These are phyloP conservation scores for Caenorhabditis zanzibari DNA, from an alignment of 2,888 invertebrate species.

Conservation along the genomic window DNA sequence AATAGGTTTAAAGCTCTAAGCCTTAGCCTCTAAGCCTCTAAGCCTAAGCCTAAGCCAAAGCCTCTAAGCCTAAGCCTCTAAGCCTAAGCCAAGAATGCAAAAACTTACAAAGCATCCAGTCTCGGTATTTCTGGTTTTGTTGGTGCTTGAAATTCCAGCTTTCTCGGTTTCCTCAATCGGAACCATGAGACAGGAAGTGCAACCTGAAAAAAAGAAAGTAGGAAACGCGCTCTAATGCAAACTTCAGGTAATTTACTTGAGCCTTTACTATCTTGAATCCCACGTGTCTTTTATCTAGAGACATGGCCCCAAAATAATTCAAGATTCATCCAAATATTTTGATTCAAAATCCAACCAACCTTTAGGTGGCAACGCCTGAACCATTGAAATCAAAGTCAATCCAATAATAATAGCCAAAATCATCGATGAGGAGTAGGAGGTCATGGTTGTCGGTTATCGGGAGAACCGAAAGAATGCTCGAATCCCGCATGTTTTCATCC, in stretches of 20 bases:
- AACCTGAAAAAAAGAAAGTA: constrained; percentile 31
- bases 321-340: not conserved
- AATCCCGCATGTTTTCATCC: constrained; percentile 27
- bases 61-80: no score
- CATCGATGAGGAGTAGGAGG: constrained; percentile 11
- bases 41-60: no score
- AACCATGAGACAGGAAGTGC: constrained; percentile 50
- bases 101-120: constrained; percentile 54
- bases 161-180: constrained; percentile 54
- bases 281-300: no score
- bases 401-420: not conserved
- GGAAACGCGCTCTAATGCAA: no score
- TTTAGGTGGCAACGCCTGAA: constrained; percentile 13
- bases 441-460: constrained; percentile 7
- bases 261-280: no score
- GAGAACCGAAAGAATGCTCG: constrained; percentile 1
- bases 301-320: not conserved
- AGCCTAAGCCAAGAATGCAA: no score
- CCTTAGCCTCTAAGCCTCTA: no score
- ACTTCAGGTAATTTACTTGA: no score
- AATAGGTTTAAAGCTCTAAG: no score
- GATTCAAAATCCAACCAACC: not conserved
- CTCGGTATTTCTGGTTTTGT: constrained; percentile 43
- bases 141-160: constrained; percentile 46
- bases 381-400: not conserved